Evolutionary conservation across 2,797 vertebrate species (phyloP), one percentile per base, ranked within the genome.

Genomic region (Trematomus bernacchii): DNA sequence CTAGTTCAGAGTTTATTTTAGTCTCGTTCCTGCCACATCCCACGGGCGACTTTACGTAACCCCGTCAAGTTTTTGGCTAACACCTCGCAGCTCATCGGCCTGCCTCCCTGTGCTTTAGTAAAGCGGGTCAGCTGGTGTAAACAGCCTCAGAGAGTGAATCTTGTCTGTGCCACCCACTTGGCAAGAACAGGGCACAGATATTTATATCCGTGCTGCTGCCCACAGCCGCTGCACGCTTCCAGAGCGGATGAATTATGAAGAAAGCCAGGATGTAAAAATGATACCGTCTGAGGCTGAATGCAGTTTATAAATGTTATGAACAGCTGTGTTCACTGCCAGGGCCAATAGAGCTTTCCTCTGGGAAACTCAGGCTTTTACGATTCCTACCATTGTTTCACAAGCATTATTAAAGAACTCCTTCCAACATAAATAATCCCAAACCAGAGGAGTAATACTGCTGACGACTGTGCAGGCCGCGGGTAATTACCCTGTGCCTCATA

Each of bases 81-180:
- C 73, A 65, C 71, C 71, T 62, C 66, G 55, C 58, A 19, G 68
- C 65, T 80, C 59, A 53, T 85, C 66, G 74, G 79, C 71, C 72
- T 63, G 71, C 63, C 76, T 85, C 76, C 61, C 52, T 6, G 61
- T 58, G 68, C 67, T 84, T 76, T 78, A 48, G 51, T 60, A 43
- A 46, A 71, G 74, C 60, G 4, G 10, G 69, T 87, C 82, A 77
- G 74, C 83, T 61, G 76, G 76, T 78, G 83, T 86, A 80, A 90
- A 87, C 84, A 76, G 72, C 66, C 71, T 74, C 47, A 51, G 73
- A 51, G 73, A 71, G 66, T 33, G 69, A 76, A 71, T 78, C 79
- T 75, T 16, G 68, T 74, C 73, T 84, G 68, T 80, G 68, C 70
- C 83, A 79, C 82, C 72, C 71, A 85, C 83, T 89, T 86, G 69